These are phyloP conservation scores for Thunnus thynnus DNA, from an alignment of 2,113 vertebrate species.

Conservation along the genomic window DNA sequence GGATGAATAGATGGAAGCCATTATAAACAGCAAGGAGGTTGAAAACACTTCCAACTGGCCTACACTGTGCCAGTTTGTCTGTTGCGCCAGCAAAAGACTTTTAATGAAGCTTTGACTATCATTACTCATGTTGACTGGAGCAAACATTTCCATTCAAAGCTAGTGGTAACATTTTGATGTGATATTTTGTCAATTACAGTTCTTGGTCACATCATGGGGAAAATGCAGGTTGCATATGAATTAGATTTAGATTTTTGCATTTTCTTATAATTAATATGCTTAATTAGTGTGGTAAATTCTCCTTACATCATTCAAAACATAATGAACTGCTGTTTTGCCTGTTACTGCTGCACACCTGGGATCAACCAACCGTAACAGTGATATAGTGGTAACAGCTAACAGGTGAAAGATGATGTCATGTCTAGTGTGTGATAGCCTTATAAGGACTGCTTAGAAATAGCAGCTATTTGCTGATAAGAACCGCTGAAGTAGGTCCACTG, in stretches of 20 bases:
- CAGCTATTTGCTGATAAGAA: constrained; percentile 31
- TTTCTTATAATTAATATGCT: too few species aligned
- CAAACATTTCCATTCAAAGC: constrained; percentile 5
- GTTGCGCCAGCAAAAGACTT: neutral
- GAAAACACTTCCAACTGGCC: constrained; percentile 14
- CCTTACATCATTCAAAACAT: neutral
- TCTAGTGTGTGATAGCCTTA: constrained; percentile 26
- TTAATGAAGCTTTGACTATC: constrained; percentile 21
- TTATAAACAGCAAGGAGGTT: constrained; percentile 31
- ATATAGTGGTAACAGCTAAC: constrained; percentile 16
- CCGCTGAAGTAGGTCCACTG: neutral
- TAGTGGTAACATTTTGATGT: neutral
- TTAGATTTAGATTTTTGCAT: too few species aligned
- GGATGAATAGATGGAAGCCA: constrained; percentile 39
- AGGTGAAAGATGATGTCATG: constrained; percentile 38
- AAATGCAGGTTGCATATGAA: neutral
- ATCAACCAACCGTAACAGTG: neutral
- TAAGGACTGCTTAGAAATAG: constrained; percentile 18
- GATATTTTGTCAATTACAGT: constrained; percentile 4
- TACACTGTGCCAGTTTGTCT: constrained; percentile 8
- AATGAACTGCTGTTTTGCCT: neutral
- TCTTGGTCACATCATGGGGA: neutral
- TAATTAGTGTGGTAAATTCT: neutral
- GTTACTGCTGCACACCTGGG: neutral
- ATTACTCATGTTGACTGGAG: constrained; percentile 15